Percentiles rank a stretch among this genome's conserved stretches.
Conservation (phyloP, 2,797 vertebrate species). For the Coreius guichenoti region DNA sequence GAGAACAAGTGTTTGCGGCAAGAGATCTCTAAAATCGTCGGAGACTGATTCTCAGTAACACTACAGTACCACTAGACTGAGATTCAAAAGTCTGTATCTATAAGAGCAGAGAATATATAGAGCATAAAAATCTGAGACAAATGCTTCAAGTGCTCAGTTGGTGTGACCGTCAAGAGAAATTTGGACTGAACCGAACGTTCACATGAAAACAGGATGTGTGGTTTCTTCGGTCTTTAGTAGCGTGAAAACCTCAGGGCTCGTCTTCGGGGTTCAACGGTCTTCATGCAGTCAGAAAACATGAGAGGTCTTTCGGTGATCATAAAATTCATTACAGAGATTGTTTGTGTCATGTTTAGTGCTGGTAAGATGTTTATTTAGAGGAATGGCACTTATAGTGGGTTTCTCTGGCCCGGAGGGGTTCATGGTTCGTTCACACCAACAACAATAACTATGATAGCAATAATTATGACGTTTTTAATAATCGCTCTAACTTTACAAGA, state of each 20-base stretch:
- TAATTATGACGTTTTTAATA: not conserved
- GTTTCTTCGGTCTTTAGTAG: not conserved
- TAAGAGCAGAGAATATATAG: not conserved
- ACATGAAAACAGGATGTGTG: constrained; percentile 8
- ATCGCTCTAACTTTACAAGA: not conserved
- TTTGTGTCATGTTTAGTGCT: constrained; percentile 12
- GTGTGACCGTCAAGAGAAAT: not conserved
- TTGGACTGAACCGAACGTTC: constrained; percentile 9
- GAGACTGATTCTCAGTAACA: constrained; percentile 1
- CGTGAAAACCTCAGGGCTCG: not conserved
- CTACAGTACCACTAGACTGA: not conserved
- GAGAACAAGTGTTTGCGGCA: not conserved
- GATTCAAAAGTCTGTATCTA: not conserved
- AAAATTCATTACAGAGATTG: not conserved
- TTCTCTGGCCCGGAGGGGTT: not conserved
- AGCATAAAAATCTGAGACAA: not conserved
- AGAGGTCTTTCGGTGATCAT: not conserved
- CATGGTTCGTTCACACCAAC: not conserved
- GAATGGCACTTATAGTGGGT: constrained; percentile 23
- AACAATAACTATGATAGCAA: not conserved
- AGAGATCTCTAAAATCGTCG: constrained; percentile 3
- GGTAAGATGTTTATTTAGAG: constrained; percentile 8
- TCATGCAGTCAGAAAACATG: constrained; percentile 16
- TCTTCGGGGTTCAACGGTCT: not conserved
- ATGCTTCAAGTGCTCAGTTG: constrained; percentile 2